Conservation (phyloP, 2,113 vertebrate genomes). For the Formicarius rufipectus region DNA sequence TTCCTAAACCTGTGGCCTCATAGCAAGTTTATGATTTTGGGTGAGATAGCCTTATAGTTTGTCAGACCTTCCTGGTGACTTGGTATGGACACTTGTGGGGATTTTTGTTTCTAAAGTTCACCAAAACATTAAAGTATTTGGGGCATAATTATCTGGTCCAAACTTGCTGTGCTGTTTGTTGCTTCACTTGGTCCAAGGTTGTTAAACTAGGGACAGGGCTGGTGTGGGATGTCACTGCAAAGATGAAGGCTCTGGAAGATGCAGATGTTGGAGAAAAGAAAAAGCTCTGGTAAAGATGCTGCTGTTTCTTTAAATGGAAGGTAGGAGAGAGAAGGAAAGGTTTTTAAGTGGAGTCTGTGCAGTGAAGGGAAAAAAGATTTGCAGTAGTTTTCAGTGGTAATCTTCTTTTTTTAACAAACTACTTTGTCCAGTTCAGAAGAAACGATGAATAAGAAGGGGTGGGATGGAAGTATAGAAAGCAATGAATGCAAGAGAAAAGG, state of each 20-base stretch:
- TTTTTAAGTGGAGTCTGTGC: neutral
- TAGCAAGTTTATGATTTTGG: neutral
- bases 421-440: conserved; percentile 2
- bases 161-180: neutral
- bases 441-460: neutral
- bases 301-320: neutral
- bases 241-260: neutral
- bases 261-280: neutral
- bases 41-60: fast-evolving
- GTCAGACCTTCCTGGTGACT: neutral
- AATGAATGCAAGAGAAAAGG: neutral
- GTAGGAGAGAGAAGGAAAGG: neutral
- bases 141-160: neutral
- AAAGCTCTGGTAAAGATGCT: neutral
- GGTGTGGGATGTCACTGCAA: neutral
- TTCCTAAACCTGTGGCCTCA: neutral
- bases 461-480: neutral
- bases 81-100: neutral
- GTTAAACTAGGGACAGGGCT: neutral
- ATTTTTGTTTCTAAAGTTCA: neutral
- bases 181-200: neutral
- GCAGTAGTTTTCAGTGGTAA: neutral
- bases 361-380: neutral
- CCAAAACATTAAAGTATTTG: neutral
- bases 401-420: neutral